Percentiles rank a stretch among this genome's conserved stretches.
Conservation (phyloP, 2,797 vertebrate species). For the Anabacerthia variegaticeps region DNA sequence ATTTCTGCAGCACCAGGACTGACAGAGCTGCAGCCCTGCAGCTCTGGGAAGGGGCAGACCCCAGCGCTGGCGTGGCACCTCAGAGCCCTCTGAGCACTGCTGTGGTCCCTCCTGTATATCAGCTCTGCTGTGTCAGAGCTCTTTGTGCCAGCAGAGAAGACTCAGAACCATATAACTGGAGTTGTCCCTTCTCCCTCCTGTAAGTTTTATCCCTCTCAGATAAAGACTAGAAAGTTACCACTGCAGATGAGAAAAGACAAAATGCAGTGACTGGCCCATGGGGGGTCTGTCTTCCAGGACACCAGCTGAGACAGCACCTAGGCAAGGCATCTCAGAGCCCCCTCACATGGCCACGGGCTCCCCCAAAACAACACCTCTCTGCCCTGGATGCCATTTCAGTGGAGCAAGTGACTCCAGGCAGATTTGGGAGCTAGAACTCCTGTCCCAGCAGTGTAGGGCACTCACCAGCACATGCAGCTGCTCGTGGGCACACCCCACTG, state of each 20-base stretch:
- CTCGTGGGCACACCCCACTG: not conserved
- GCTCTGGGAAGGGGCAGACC: not conserved
- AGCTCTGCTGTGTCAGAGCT: not conserved
- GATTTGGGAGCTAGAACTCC: not conserved
- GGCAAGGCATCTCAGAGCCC: not conserved
- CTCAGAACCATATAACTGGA: not conserved
- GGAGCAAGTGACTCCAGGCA: rapidly evolving
- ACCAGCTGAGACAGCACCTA: rapidly evolving
- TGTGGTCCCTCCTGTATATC: rapidly evolving
- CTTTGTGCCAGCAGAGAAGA: not conserved
- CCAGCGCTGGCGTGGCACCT: rapidly evolving
- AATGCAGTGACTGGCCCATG: not conserved
- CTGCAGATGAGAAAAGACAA: not conserved
- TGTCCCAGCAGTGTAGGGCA: rapidly evolving
- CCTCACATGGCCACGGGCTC: rapidly evolving
- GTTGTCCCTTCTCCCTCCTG: not conserved
- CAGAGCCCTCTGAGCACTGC: rapidly evolving
- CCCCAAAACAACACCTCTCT: not conserved
- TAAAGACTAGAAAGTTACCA: not conserved
- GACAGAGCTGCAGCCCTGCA: rapidly evolving
- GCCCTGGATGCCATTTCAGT: not conserved
- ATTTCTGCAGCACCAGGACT: not conserved
- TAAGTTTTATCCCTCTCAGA: not conserved
- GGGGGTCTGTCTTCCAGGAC: not conserved
- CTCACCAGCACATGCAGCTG: not conserved